A percentile compares a stretch with the other conserved stretches of the same genome.
phyloP scores from a whole-genome alignment of 2,113 vertebrate genomes.

The Athene cunicularia region DNA sequence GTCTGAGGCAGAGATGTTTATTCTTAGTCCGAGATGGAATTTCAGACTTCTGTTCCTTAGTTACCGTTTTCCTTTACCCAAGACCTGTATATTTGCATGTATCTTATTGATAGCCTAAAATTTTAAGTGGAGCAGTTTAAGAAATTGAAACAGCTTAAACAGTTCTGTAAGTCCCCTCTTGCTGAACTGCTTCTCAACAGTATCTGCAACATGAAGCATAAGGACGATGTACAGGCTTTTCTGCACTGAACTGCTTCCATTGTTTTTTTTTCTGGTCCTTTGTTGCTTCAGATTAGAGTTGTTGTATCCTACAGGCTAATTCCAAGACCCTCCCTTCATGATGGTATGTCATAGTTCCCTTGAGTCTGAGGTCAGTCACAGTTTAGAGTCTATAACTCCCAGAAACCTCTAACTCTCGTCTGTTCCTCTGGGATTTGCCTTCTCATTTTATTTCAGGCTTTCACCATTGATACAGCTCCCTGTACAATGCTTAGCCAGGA shows the following conservation, averaged over 20 bases:
- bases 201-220: rapidly evolving
- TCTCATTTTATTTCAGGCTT: background rate
- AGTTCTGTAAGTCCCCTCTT: background rate
- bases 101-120: background rate
- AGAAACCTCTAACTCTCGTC: background rate
- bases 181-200: background rate
- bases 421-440: slow-evolving; percentile 1
- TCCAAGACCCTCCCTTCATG: background rate
- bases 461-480: background rate
- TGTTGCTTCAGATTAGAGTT: background rate
- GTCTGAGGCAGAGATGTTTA: slow-evolving; percentile 11
- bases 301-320: background rate
- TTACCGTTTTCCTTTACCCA: background rate
- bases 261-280: background rate
- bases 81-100: background rate
- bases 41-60: slow-evolving; percentile 19
- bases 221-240: background rate
- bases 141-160: background rate
- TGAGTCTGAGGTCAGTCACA: slow-evolving; percentile 9
- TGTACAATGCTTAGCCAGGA: background rate
- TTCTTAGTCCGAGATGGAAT: slow-evolving; percentile 10
- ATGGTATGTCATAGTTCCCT: background rate
- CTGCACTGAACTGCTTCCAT: background rate
- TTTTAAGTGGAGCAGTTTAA: background rate
- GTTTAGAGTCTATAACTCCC: background rate